Base-by-base conservation (phyloP, 2,113 vertebrate species). In the Siniperca knerii region DNA sequence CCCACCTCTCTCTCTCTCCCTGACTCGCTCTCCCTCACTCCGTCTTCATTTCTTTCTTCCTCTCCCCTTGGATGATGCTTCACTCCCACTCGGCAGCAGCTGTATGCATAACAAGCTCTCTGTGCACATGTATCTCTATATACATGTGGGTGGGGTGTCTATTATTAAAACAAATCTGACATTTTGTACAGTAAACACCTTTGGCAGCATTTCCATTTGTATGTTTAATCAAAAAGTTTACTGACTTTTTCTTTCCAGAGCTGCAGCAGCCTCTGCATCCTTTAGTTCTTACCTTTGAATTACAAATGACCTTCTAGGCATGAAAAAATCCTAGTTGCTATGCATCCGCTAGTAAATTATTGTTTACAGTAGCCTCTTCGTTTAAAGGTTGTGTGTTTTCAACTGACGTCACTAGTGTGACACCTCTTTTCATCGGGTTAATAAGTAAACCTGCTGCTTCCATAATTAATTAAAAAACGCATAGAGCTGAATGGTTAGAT, bases 41-140 rank as follows among this genome's bases (percentile, higher is more conserved):
- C 57, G 13, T 50, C 48, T 50, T 50, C 13, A 16, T 50, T 50
- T 50, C 15, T 50, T 50, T 50, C 48, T 50, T 50, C 48, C 23
- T 62, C 50, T 23, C 23, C 33, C 61, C 64, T 89, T 46, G 42
- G 86, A 88, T 87, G 83, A 91, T 87, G 86, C 78, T 87, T 79
- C 37, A 83, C 92, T 92, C 91, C 92, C 87, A 91, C 92, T 92
- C 87, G 18, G 82, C 87, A 87, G 89, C 93, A 91, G 89, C 92
- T 92, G 92, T 81, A 90, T 90, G 89, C 89, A 89, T 88, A 87
- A 83, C 85, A 77, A 77, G 89, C 66, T 83, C 85, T 72, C 42
- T 61, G 62, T 61, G 72, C 71, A 82, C 87, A 83, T 89, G 72
- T 76, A 85, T 83, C 76, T 78, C 25, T 48, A 46, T 82, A 67